phyloP scores from a whole-genome alignment of 1,140 invertebrate species.

The Eupeodes corollae region DNA sequence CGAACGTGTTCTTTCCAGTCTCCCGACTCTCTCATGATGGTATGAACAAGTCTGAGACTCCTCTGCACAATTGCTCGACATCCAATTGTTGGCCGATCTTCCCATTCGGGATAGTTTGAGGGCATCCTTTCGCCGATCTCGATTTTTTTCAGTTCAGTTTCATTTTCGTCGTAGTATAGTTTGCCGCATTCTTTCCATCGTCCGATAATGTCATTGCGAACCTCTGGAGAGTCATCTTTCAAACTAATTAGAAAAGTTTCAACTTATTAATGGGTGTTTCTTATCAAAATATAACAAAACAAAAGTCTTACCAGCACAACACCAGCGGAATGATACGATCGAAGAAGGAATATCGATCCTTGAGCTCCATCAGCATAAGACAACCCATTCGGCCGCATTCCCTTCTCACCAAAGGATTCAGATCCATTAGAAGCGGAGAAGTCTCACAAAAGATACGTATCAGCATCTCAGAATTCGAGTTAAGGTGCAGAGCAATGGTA shows the following conservation, averaged over 20 bases:
- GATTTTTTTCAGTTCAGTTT: slow-evolving; percentile 58
- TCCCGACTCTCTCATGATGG: slow-evolving; percentile 51
- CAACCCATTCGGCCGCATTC: slow-evolving; percentile 55
- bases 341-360: slow-evolving; percentile 69
- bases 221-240: slow-evolving; percentile 56
- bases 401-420: slow-evolving; percentile 51
- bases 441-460: slow-evolving; percentile 22
- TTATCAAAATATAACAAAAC: not conserved
- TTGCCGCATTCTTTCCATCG: slow-evolving; percentile 58
- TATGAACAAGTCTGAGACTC: slow-evolving; percentile 51
- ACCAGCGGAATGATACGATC: slow-evolving; percentile 61
- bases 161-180: slow-evolving; percentile 63
- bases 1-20: slow-evolving; percentile 63
- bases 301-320: slow-evolving; percentile 53
- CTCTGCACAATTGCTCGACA: slow-evolving; percentile 60
- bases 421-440: slow-evolving; percentile 53
- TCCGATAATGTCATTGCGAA: slow-evolving; percentile 43
- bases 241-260: slow-evolving; percentile 38
- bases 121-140: slow-evolving; percentile 50
- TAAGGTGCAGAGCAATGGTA: slow-evolving; percentile 41
- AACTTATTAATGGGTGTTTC: not conserved
- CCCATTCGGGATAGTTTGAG: slow-evolving; percentile 51
- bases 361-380: slow-evolving; percentile 53
- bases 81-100: slow-evolving; percentile 60
- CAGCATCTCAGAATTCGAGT: slow-evolving; percentile 44